Percentiles rank a stretch among this genome's conserved stretches.
phyloP scores from a whole-genome alignment of 2,888 invertebrate species.

The Tipula unca region DNA sequence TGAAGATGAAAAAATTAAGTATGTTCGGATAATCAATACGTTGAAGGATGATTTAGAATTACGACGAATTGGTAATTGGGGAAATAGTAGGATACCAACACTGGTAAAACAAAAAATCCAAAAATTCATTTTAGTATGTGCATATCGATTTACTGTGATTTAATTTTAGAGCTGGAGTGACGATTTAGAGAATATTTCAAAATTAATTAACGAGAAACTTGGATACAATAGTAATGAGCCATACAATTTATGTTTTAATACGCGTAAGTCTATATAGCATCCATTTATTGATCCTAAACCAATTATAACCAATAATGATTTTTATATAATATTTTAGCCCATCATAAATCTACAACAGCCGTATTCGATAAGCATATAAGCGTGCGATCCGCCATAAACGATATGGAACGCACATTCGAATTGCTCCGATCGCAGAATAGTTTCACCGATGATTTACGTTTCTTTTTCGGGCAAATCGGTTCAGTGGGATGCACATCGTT shows the following conservation, averaged over 20 bases:
- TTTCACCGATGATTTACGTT: neutral
- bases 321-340: neutral
- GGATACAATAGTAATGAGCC: neutral
- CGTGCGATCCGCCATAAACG: neutral
- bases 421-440: neutral
- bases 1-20: neutral
- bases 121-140: neutral
- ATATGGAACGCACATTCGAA: neutral
- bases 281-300: neutral
- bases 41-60: neutral
- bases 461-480: neutral
- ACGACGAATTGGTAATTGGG: neutral
- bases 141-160: neutral
- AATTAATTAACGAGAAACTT: neutral
- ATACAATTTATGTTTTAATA: neutral
- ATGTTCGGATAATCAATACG: neutral
- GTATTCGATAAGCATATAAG: neutral
- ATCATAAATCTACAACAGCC: neutral
- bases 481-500: neutral
- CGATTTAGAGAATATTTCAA: neutral
- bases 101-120: neutral
- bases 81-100: neutral
- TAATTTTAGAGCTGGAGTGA: neutral
- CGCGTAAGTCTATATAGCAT: neutral
- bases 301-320: too few relatives aligned